A percentile compares a stretch with the other conserved stretches of the same genome.
These are phyloP conservation scores for Dynastes maya DNA, from an alignment of 2,888 invertebrate species.

Conservation along the genomic window DNA sequence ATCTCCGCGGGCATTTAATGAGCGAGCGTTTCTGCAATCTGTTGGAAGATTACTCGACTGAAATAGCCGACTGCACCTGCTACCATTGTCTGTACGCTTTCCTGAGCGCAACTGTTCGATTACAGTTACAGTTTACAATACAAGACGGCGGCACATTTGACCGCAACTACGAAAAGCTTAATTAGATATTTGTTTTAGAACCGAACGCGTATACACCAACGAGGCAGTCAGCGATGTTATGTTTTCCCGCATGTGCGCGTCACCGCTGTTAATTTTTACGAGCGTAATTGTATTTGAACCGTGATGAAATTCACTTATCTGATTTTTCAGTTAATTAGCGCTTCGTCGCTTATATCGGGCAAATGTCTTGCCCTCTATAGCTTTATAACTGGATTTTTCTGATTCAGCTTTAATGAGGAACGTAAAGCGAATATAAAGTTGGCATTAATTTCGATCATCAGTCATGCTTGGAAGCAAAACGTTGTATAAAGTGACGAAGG, in stretches of 20 bases:
- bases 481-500: neutral
- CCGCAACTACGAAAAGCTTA: conserved; percentile 45
- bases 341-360: neutral
- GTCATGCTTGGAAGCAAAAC: no score
- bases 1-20: conserved; percentile 46
- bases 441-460: neutral
- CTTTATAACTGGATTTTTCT: conserved; percentile 17
- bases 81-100: conserved; percentile 40
- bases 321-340: conserved; percentile 39
- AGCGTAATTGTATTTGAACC: conserved; percentile 5
- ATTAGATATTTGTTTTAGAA: conserved; percentile 42
- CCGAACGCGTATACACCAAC: neutral
- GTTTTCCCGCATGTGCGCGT: conserved; percentile 28
- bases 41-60: conserved; percentile 46
- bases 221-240: neutral
- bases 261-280: conserved; percentile 42
- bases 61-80: conserved; percentile 47
- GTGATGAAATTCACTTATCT: conserved; percentile 38
- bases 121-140: conserved; percentile 45
- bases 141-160: conserved; percentile 47
- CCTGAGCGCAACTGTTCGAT: conserved; percentile 39
- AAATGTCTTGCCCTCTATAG: conserved; percentile 16
- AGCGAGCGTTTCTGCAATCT: conserved; percentile 48
- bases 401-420: neutral
- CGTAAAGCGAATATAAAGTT: neutral